Evolutionary conservation across 2,888 invertebrate species (phyloP).

Genomic region (Galeopsomyia nigrocyanea): DNA sequence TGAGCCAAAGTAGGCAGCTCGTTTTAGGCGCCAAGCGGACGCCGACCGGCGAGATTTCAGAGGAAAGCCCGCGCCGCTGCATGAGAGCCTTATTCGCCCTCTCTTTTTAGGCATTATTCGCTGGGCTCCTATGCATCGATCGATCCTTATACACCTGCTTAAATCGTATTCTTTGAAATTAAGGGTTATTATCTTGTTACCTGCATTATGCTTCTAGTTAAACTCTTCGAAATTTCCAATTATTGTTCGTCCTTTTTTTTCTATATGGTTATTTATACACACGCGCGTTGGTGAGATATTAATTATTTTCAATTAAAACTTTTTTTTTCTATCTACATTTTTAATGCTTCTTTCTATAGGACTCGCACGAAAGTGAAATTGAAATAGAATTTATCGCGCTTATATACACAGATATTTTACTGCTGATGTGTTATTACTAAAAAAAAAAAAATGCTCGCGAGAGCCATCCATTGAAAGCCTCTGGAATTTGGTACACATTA

Average conservation of each 20-base stretch:
- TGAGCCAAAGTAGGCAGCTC: conserved; percentile 8
- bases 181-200: conserved; percentile 36
- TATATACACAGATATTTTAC: no score
- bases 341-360: no score
- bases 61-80: conserved; percentile 6
- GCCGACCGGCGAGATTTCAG: conserved; percentile 15
- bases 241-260: neutral
- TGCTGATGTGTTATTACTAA: no score
- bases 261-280: conserved; percentile 10
- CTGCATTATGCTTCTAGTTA: conserved; percentile 40
- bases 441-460: no score
- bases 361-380: no score
- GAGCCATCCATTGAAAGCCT: no score
- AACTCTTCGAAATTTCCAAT: conserved; percentile 16
- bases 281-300: neutral
- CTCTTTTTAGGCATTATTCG: conserved; percentile 20
- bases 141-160: conserved; percentile 24
- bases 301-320: no score
- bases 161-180: conserved; percentile 41
- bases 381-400: no score
- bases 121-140: conserved; percentile 7
- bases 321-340: no score
- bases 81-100: neutral
- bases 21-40: conserved; percentile 31
- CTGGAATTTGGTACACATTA: no score